A percentile compares a stretch with the other conserved stretches of the same genome.
Conservation (phyloP, 1,140 invertebrate genomes). For the Hycleus cichorii region DNA sequence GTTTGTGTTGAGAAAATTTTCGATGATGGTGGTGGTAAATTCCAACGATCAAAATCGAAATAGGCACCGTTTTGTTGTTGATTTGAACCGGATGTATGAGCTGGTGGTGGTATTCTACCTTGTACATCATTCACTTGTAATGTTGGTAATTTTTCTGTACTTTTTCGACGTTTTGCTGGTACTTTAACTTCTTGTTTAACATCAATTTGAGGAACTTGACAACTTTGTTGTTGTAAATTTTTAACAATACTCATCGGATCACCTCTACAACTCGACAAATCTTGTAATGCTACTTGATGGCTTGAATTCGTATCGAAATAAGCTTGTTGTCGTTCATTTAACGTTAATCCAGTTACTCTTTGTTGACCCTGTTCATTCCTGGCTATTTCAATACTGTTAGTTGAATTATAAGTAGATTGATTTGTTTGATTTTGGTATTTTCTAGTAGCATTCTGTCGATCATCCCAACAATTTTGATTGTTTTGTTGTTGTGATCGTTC, state of each 20-base stretch:
- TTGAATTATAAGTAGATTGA: slow-evolving; percentile 21
- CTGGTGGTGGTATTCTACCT: slow-evolving; percentile 59
- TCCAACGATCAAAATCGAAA: slow-evolving; percentile 68
- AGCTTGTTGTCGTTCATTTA: slow-evolving; percentile 38
- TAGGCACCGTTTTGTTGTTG: slow-evolving; percentile 56
- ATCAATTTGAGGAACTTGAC: slow-evolving; percentile 46
- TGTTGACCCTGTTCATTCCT: slow-evolving; percentile 5
- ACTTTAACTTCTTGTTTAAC: slow-evolving; percentile 44
- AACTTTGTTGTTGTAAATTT: slow-evolving; percentile 56
- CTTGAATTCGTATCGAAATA: slow-evolving; percentile 48
- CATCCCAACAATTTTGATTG: slow-evolving; percentile 47
- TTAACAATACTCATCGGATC: slow-evolving; percentile 70
- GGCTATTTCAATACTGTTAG: slow-evolving; percentile 15
- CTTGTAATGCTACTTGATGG: slow-evolving; percentile 54
- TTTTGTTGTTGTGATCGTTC: slow-evolving; percentile 47
- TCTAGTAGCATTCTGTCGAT: slow-evolving; percentile 24
- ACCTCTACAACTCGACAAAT: slow-evolving; percentile 60
- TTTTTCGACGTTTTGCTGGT: slow-evolving; percentile 44
- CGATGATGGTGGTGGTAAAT: slow-evolving; percentile 53
- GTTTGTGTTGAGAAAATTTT: slow-evolving; percentile 61
- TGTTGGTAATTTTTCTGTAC: slow-evolving; percentile 42
- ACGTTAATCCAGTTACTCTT: slow-evolving; percentile 30
- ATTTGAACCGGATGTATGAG: slow-evolving; percentile 56
- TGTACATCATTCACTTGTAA: neutral
- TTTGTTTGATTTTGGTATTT: slow-evolving; percentile 18